A percentile compares a stretch with the other conserved stretches of the same genome.
These are phyloP conservation scores for Aphrophora alni DNA, from an alignment of 2,888 invertebrate species.

Conservation along the genomic window DNA sequence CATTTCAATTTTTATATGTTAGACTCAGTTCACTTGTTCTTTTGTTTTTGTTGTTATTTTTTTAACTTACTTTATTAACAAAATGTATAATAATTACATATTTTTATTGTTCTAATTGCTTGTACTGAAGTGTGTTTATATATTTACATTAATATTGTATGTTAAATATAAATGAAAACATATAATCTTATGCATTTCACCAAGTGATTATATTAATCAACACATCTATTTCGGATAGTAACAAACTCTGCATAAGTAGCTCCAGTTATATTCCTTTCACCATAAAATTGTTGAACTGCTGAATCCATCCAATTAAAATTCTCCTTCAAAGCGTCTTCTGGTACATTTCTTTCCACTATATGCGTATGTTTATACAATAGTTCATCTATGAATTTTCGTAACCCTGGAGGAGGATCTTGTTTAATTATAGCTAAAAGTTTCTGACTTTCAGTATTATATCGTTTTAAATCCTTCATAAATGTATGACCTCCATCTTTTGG, in stretches of 20 bases:
- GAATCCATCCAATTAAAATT: not conserved
- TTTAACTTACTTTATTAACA: no score
- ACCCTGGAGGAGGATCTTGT: not conserved
- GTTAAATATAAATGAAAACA: no score
- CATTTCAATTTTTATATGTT: no score
- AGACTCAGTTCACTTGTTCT: no score
- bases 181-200: no score
- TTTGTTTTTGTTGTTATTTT: no score
- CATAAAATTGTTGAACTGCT: conserved; percentile 2
- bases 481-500: not conserved
- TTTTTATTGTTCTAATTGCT: no score
- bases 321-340: not conserved
- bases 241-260: not conserved
- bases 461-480: not conserved
- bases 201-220: no score
- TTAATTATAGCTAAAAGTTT: not conserved
- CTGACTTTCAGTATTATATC: not conserved
- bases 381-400: not conserved
- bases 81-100: no score
- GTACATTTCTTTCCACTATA: not conserved
- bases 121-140: no score
- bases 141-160: no score
- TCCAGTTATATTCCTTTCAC: not conserved
- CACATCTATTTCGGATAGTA: not conserved
- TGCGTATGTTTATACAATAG: not conserved